These are phyloP conservation scores for Acleris holmiana DNA, from an alignment of 2,888 invertebrate species.

Conservation along the genomic window DNA sequence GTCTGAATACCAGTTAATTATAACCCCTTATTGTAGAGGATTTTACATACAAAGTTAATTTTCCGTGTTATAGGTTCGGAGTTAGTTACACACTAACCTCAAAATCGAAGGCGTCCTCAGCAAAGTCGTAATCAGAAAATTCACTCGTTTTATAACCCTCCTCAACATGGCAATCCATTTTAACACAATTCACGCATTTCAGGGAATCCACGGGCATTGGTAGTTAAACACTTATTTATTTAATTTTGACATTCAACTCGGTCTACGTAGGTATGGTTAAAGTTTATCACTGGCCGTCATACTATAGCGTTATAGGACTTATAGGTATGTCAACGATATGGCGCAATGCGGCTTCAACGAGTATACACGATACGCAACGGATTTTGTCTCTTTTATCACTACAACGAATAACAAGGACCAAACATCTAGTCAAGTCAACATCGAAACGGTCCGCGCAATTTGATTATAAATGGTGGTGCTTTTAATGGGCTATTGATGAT, in stretches of 20 bases:
- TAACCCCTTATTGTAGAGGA: too few relatives aligned
- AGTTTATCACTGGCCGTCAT: constrained; percentile 2
- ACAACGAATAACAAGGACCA: constrained; percentile 16
- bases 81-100: constrained; percentile 71
- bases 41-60: not conserved
- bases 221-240: not conserved
- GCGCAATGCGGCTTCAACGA: constrained; percentile 25
- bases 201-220: constrained; percentile 44
- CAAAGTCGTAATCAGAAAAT: constrained; percentile 73
- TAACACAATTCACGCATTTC: constrained; percentile 69
- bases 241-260: not conserved
- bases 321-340: constrained; percentile 3
- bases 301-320: constrained; percentile 1
- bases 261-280: not conserved
- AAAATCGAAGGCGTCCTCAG: constrained; percentile 78
- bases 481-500: constrained; percentile 4
- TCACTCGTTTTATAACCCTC: constrained; percentile 71
- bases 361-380: constrained; percentile 1
- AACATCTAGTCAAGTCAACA: not conserved
- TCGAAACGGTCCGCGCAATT: constrained; percentile 7
- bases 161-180: constrained; percentile 71
- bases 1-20: too few relatives aligned
- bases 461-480: constrained; percentile 9
- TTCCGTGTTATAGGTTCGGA: not conserved
- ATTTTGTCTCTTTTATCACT: constrained; percentile 19